These are phyloP conservation scores for Holacanthus passer DNA, from an alignment of 2,113 vertebrate genomes.

Conservation along the genomic window DNA sequence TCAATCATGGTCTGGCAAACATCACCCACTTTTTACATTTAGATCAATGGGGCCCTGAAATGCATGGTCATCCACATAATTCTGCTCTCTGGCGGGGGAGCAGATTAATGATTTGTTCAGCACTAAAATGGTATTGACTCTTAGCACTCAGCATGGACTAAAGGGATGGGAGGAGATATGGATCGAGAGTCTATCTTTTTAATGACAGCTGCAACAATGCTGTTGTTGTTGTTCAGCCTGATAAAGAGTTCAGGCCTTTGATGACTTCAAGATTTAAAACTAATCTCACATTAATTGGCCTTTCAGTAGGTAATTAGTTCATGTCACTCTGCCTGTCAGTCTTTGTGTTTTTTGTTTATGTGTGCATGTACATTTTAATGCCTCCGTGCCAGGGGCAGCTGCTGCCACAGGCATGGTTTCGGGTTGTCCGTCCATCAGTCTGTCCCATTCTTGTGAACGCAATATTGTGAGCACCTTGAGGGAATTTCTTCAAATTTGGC, in stretches of 20 bases:
- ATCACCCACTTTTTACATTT: not conserved
- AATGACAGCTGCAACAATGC: slow-evolving; percentile 18
- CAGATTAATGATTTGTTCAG: slow-evolving; percentile 65
- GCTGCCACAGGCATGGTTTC: too few species aligned
- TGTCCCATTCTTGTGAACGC: too few species aligned
- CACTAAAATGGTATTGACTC: slow-evolving; percentile 60
- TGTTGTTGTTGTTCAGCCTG: slow-evolving; percentile 10
- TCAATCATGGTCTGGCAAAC: slow-evolving; percentile 3
- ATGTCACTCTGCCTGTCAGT: not conserved
- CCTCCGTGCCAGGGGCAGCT: too few species aligned
- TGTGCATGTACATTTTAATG: slow-evolving; percentile 6
- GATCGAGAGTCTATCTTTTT: slow-evolving; percentile 24
- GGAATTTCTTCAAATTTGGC: too few species aligned
- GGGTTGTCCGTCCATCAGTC: too few species aligned
- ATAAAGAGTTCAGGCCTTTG: slow-evolving; percentile 20
- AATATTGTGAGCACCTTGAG: too few species aligned
- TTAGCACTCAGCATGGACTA: slow-evolving; percentile 34
- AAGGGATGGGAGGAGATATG: slow-evolving; percentile 14
- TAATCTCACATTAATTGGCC: slow-evolving; percentile 14
- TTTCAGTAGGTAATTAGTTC: slow-evolving; percentile 24
- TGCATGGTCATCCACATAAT: slow-evolving; percentile 38
- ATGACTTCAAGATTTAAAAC: slow-evolving; percentile 18
- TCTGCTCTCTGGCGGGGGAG: slow-evolving; percentile 4
- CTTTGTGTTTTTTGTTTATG: not conserved
- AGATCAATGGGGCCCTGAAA: slow-evolving; percentile 20